These are phyloP conservation scores for Eulithis testata DNA, from an alignment of 2,888 invertebrate species.

Conservation along the genomic window DNA sequence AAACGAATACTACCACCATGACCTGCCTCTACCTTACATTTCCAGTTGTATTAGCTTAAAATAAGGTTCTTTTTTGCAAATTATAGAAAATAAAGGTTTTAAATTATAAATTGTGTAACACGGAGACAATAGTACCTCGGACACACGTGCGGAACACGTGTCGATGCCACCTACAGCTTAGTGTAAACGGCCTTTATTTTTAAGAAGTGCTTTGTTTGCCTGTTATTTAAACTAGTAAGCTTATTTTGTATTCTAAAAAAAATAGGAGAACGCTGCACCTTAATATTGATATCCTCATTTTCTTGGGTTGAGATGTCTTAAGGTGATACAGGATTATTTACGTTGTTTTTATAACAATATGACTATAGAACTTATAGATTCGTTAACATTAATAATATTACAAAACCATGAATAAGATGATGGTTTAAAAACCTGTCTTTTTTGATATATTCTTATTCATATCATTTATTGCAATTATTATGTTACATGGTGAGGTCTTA, in stretches of 20 bases:
- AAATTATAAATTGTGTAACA: constrained; percentile 42
- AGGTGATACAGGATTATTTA: background rate
- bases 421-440: too few relatives aligned
- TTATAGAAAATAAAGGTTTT: constrained; percentile 22
- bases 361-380: too few relatives aligned
- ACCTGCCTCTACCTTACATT: constrained; percentile 34
- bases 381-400: too few relatives aligned
- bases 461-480: too few relatives aligned
- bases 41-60: background rate
- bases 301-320: too few relatives aligned
- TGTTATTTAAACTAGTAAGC: constrained; percentile 17
- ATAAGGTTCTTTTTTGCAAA: constrained; percentile 32
- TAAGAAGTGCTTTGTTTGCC: constrained; percentile 33
- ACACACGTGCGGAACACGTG: constrained; percentile 67
- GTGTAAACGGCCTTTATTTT: constrained; percentile 23
- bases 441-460: too few relatives aligned
- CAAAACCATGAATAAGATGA: too few relatives aligned
- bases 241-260: constrained; percentile 4
- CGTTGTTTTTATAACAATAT: too few relatives aligned
- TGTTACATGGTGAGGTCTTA: too few relatives aligned
- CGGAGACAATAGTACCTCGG: constrained; percentile 64
- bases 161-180: constrained; percentile 48
- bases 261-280: background rate
- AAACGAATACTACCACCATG: constrained; percentile 55
- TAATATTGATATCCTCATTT: constrained; percentile 1